A percentile compares a stretch with the other conserved stretches of the same genome.
Conservation (phyloP, 2,113 vertebrate genomes). For the Pholis gunnellus region DNA sequence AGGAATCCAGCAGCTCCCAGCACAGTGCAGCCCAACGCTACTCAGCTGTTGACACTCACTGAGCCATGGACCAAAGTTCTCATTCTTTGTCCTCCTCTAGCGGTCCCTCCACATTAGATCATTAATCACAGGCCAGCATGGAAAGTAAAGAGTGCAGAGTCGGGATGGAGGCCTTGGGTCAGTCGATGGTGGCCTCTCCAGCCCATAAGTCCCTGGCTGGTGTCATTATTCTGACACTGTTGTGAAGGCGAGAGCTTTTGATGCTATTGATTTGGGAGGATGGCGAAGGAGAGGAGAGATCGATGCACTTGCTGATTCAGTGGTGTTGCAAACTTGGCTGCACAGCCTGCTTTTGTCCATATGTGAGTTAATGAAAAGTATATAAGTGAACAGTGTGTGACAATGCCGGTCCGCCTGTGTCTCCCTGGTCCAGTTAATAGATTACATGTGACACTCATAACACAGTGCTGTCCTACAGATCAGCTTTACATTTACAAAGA, state of each 20-base stretch:
- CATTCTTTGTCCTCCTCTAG: slow-evolving; percentile 44
- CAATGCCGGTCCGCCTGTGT: slow-evolving; percentile 11
- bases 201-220: slow-evolving; percentile 53
- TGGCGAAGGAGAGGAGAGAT: slow-evolving; percentile 48
- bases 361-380: slow-evolving; percentile 43
- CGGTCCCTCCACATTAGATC: slow-evolving; percentile 37
- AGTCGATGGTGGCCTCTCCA: slow-evolving; percentile 65
- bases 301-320: slow-evolving; percentile 66
- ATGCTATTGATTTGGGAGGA: slow-evolving; percentile 76
- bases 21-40: slow-evolving; percentile 10
- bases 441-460: slow-evolving; percentile 20
- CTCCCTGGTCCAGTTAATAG: slow-evolving; percentile 29
- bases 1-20: slow-evolving; percentile 31
- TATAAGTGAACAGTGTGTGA: slow-evolving; percentile 27
- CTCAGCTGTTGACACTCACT: slow-evolving; percentile 31
- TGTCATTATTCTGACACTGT: slow-evolving; percentile 74
- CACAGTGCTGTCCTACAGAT: background rate
- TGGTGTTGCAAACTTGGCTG: slow-evolving; percentile 41
- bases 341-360: slow-evolving; percentile 49
- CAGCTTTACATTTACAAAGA: slow-evolving; percentile 13
- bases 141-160: slow-evolving; percentile 53
- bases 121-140: slow-evolving; percentile 62
- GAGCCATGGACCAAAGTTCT: slow-evolving; percentile 44
- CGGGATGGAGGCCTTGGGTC: slow-evolving; percentile 52
- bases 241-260: slow-evolving; percentile 71